Base-by-base conservation (phyloP, 2,888 invertebrate species). In the Epicampocera succincta region DNA sequence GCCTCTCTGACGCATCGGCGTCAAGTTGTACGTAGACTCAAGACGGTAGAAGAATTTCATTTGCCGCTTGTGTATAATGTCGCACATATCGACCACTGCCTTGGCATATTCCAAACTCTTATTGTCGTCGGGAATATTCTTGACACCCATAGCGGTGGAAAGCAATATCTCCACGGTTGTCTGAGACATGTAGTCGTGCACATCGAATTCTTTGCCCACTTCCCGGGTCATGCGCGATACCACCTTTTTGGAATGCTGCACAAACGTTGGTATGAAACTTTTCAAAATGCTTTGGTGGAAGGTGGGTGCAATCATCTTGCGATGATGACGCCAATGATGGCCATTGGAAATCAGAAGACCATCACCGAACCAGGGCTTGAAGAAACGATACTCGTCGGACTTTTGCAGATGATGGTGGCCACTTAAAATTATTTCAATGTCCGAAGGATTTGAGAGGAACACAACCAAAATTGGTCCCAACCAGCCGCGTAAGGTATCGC, bases 61-160 rank as follows among this genome's bases (percentile, higher is more conserved):
- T 87, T 96, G 96, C 65, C 96, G 93, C 84, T 95, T 92, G 86
- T 96, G 96, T 6, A 96, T 93, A 69, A 96, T 96, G 85, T 95
- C 95, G 87, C 95, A 96, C 95, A 96, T 95, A 86, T 96, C 96
- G 93, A 96, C 95, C 0, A 96, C 96, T 81, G 96, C 96, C 94
- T 95, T 94, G 5, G 96, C 96, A 86, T 96, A 96, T 86, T 96
- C 95, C 87, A 94, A 95, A 66, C 96, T 95, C 84, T 86, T 93
- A 91, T 87, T 93, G 92, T 89, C 93, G 92, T 88, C 95, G 93
- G 90, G 95, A 94, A 46, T 94, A 94, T 93, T 93, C 87, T 94
- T 95, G 73, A 94, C 94, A 25, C 96, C 96, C 96, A 96, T 96
- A 0, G 95, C 96, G 13, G 96, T 96, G 92, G 96, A 95, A 33